phyloP scores from a whole-genome alignment of 23 tunicate genomes.

The Trididemnum nubilum region DNA sequence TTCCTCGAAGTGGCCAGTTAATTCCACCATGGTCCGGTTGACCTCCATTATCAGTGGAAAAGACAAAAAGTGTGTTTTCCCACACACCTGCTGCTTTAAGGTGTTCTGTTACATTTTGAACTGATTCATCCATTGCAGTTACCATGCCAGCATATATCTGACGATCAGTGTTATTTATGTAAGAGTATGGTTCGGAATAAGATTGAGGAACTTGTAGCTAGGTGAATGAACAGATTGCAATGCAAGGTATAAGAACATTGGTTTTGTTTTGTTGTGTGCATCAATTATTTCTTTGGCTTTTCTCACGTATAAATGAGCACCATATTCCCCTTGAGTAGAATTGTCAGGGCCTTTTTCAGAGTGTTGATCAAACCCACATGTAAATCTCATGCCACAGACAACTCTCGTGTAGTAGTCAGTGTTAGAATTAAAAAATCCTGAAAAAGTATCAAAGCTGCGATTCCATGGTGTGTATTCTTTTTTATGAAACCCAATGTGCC shows the following conservation, averaged over 20 bases:
- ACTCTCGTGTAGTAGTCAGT: slow-evolving; percentile 23
- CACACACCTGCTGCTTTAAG: slow-evolving; percentile 57
- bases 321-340: slow-evolving; percentile 60
- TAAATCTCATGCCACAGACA: slow-evolving; percentile 6
- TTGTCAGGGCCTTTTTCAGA: slow-evolving; percentile 19
- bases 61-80: slow-evolving; percentile 66
- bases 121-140: slow-evolving; percentile 75
- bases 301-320: slow-evolving; percentile 45
- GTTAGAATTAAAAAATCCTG: slow-evolving; percentile 27
- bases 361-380: slow-evolving; percentile 21
- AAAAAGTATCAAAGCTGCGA: slow-evolving; percentile 56
- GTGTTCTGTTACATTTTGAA: slow-evolving; percentile 65
- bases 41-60: slow-evolving; percentile 89
- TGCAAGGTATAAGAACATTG: slow-evolving; percentile 68
- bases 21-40: slow-evolving; percentile 76
- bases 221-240: slow-evolving; percentile 74
- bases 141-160: slow-evolving; percentile 90
- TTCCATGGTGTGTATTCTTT: slow-evolving; percentile 58
- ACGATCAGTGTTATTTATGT: slow-evolving; percentile 40
- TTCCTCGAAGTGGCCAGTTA: slow-evolving; percentile 78
- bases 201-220: slow-evolving; percentile 61
- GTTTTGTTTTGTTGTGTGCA: slow-evolving; percentile 45
- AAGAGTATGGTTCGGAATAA: slow-evolving; percentile 42
- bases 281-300: slow-evolving; percentile 55
- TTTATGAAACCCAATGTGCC: slow-evolving; percentile 79